Evolutionary conservation across 2,888 invertebrate genomes (phyloP), one percentile per base, ranked within the genome.

Genomic region (Drosophila ustulata): DNA sequence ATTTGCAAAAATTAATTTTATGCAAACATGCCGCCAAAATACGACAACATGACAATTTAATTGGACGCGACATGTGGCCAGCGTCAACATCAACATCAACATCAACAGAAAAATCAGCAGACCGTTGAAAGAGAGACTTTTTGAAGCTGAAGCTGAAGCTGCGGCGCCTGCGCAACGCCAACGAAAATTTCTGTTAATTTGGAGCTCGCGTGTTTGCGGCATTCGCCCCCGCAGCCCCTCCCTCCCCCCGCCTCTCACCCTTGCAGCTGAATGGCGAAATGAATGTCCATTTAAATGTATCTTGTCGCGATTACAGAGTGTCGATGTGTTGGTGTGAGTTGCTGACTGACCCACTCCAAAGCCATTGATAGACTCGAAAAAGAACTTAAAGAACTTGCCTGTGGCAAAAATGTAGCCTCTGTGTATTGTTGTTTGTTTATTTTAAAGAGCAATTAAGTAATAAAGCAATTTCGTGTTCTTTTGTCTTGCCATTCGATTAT

Each of bases 361-460:
- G 86, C 57, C 71, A 23, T 75, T 69, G 69, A 80, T 82, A 72
- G 75, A 66, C 66, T 73, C 55, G 49, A 43, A 26, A 57, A 58
- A 66, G 51, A 52, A 57, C 46, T 51, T 41, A 4, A 67, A 50
- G 64, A 34, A 65, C 79, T 75, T 2, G 80, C 77, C 81, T 64
- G 47, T 61, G 77, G 78, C 78, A 59, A 34, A 47, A 56, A 8
- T 64, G 75, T 55, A 25, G 63, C 63, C 67, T 59, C 70, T 45
- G 46, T 63, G 69, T 62, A 47, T 28, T 63, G 50, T 68, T 74
- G 70, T 74, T 57, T 83, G 75, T 87, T 81, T 80, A 65, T 80
- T 84, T 86, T 86, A 88, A 88, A 89, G 89, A 86, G 85, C 89
- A 86, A 86, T 86, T 86, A 86, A 86, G 89, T 86, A 89, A 89